A percentile compares a stretch with the other conserved stretches of the same genome.
These are phyloP conservation scores for Ammospiza maritima DNA, from an alignment of 2,797 vertebrate species.

Conservation along the genomic window DNA sequence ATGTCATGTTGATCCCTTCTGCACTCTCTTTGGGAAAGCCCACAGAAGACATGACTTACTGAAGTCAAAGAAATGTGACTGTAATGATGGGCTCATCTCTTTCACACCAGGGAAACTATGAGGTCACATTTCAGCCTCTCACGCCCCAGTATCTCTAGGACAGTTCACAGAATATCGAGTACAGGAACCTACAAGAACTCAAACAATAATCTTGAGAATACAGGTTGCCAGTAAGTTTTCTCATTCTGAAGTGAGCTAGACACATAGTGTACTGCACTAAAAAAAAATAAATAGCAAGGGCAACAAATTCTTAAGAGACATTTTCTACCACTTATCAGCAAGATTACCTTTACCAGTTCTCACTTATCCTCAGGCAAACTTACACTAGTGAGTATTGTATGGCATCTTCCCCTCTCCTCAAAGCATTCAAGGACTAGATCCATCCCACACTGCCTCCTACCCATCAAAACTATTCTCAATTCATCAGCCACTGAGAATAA, in stretches of 20 bases:
- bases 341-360: not conserved
- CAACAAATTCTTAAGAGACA: not conserved
- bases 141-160: not conserved
- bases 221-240: not conserved
- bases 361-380: conserved; percentile 17
- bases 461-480: not conserved
- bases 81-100: not conserved
- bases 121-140: not conserved
- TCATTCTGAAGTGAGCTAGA: not conserved
- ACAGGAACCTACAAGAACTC: not conserved
- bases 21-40: not conserved
- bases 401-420: not conserved
- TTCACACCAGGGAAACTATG: not conserved
- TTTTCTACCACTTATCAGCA: not conserved
- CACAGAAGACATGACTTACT: not conserved
- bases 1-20: not conserved
- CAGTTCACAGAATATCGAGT: not conserved
- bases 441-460: not conserved
- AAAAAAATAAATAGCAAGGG: not conserved
- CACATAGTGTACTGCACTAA: not conserved
- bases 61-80: not conserved
- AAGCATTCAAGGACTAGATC: not conserved
- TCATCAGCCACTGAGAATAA: conserved; percentile 3
- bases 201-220: not conserved
- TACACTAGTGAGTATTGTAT: not conserved